Conservation (phyloP, 2,113 vertebrate species). For the Castor canadensis region DNA sequence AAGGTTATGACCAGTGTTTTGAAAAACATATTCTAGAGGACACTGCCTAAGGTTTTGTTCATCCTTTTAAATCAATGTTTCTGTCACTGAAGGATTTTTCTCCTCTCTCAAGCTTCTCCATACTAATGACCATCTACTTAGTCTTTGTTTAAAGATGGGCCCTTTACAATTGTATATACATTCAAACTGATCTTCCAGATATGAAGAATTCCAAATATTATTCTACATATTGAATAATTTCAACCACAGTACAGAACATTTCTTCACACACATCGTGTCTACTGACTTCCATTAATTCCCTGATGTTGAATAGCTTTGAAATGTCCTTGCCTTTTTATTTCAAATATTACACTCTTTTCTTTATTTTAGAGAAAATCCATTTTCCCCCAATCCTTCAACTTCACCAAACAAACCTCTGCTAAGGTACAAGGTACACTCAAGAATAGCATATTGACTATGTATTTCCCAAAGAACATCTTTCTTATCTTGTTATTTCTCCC, state of each 20-base stretch:
- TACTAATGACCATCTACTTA: not conserved
- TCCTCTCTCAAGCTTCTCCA: slow-evolving; percentile 17
- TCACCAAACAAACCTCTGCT: not conserved
- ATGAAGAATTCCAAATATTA: not conserved
- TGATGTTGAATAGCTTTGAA: not conserved
- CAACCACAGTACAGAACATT: not conserved
- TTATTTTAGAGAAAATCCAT: slow-evolving; percentile 11
- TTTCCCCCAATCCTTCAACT: not conserved
- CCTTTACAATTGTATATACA: not conserved
- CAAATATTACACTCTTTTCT: not conserved
- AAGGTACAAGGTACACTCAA: not conserved
- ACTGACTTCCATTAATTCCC: not conserved
- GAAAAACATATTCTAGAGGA: not conserved
- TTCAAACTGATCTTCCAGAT: not conserved
- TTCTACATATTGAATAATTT: not conserved
- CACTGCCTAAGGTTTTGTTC: not conserved
- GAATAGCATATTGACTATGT: not conserved
- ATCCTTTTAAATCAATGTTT: slow-evolving; percentile 18
- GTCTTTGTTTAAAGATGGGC: not conserved
- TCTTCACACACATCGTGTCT: not conserved
- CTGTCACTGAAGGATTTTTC: not conserved
- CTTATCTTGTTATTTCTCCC: not conserved
- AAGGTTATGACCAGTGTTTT: not conserved
- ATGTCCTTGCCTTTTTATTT: not conserved
- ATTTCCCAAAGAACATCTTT: not conserved